Percentiles rank a stretch among this genome's conserved stretches.
Evolutionary conservation across 2,888 invertebrate genomes (phyloP).

Genomic region (Cyaniris semiargus): DNA sequence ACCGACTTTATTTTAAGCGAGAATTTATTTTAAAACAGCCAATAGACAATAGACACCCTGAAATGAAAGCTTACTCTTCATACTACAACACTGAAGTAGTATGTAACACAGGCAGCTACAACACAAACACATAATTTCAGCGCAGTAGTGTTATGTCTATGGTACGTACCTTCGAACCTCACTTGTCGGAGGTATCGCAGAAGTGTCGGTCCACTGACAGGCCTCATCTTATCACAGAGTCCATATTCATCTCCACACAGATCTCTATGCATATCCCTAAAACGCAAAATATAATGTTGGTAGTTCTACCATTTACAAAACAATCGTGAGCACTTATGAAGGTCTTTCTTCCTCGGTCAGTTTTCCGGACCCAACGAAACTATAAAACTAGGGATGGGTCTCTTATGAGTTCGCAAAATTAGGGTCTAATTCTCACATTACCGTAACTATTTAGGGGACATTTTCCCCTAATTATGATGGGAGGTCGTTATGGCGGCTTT

Average conservation of each 20-base stretch:
- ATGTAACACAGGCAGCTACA: too few relatives aligned
- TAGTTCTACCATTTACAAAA: too few relatives aligned
- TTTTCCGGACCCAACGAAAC: neutral
- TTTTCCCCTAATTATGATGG: neutral
- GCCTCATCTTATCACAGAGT: slow-evolving; percentile 93
- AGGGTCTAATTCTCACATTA: neutral
- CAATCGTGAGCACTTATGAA: too few relatives aligned
- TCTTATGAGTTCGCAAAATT: neutral
- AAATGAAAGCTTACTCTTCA: too few relatives aligned
- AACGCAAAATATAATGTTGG: neutral
- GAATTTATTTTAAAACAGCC: too few relatives aligned
- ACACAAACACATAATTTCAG: too few relatives aligned
- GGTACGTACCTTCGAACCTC: slow-evolving; percentile 88
- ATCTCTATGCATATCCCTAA: slow-evolving; percentile 90
- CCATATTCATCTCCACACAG: slow-evolving; percentile 88
- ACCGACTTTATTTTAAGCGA: too few relatives aligned
- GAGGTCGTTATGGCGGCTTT: neutral
- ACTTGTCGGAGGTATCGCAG: slow-evolving; percentile 92
- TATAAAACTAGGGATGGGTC: neutral
- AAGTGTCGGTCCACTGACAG: slow-evolving; percentile 92
- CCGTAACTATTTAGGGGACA: neutral
- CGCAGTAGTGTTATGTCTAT: too few relatives aligned
- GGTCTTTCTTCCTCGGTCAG: too few relatives aligned
- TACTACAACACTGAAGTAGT: too few relatives aligned
- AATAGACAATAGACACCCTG: too few relatives aligned